Conservation (phyloP, 2,888 invertebrate genomes). For the Slavum lentiscoides region DNA sequence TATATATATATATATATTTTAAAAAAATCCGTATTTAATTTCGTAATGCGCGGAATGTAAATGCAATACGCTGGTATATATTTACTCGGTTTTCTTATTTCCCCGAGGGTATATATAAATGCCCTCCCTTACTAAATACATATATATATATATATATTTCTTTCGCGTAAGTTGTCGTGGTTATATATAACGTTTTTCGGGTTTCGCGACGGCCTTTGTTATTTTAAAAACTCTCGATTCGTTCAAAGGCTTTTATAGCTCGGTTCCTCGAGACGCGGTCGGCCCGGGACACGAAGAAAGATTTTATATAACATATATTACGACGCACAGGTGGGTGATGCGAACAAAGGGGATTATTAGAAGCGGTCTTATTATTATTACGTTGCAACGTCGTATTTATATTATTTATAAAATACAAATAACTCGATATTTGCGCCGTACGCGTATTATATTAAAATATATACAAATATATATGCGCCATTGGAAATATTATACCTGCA, state of each 20-base stretch:
- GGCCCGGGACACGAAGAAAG: too few species aligned
- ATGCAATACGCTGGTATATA: neutral
- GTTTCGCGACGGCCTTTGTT: neutral
- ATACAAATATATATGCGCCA: too few species aligned
- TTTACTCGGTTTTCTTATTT: constrained; percentile 1
- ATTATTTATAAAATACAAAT: too few species aligned
- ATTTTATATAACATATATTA: too few species aligned
- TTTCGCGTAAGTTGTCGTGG: neutral
- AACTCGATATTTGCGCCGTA: too few species aligned
- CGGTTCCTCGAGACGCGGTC: too few species aligned
- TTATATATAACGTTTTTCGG: neutral
- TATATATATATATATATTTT: neutral
- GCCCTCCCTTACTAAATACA: too few species aligned
- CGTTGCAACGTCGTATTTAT: too few species aligned
- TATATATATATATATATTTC: neutral
- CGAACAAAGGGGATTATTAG: neutral
- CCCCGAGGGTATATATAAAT: neutral
- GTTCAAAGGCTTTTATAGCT: neutral
- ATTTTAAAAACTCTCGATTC: neutral
- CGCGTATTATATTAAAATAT: too few species aligned
- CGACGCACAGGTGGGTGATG: too few species aligned
- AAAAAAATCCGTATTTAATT: neutral
- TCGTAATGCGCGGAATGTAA: neutral
- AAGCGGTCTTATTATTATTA: too few species aligned
- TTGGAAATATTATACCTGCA: too few species aligned